phyloP scores from a whole-genome alignment of 2,113 vertebrate genomes.

The Irena cyanogastra region DNA sequence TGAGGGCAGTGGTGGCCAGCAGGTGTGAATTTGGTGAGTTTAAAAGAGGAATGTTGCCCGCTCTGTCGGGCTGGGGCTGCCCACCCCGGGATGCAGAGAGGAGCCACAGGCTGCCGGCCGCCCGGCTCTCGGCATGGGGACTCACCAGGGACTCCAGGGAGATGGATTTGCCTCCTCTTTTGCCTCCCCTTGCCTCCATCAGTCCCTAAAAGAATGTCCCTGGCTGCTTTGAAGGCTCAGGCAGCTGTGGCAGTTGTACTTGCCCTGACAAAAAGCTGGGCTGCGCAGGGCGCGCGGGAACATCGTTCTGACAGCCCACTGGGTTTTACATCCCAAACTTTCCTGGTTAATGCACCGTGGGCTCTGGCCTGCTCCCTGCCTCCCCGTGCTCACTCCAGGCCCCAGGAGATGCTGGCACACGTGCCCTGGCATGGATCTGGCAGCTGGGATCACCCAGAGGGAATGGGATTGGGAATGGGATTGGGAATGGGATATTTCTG shows the following conservation, averaged over 20 bases:
- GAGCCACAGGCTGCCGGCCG: not conserved
- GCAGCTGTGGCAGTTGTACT: slow-evolving; percentile 19
- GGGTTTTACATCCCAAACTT: not conserved
- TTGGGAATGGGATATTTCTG: accelerated
- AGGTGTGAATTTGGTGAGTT: accelerated
- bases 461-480: not conserved
- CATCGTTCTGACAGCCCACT: slow-evolving; percentile 55
- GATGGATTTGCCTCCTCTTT: not conserved
- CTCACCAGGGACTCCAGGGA: not conserved
- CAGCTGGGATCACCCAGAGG: not conserved
- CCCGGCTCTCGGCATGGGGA: not conserved
- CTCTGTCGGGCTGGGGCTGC: not conserved
- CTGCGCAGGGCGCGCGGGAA: not conserved
- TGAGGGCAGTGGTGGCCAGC: not conserved
- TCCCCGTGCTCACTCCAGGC: not conserved
- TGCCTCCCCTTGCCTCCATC: not conserved
- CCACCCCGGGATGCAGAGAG: not conserved
- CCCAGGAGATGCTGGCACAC: not conserved
- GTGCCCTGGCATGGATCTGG: not conserved
- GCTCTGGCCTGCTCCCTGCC: not conserved
- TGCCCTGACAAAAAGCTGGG: slow-evolving; percentile 23
- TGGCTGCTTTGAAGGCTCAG: not conserved
- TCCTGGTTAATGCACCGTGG: not conserved
- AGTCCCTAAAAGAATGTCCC: not conserved
- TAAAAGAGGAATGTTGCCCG: accelerated